These are phyloP conservation scores for Fringilla coelebs DNA, from an alignment of 2,797 vertebrate species.

Conservation along the genomic window DNA sequence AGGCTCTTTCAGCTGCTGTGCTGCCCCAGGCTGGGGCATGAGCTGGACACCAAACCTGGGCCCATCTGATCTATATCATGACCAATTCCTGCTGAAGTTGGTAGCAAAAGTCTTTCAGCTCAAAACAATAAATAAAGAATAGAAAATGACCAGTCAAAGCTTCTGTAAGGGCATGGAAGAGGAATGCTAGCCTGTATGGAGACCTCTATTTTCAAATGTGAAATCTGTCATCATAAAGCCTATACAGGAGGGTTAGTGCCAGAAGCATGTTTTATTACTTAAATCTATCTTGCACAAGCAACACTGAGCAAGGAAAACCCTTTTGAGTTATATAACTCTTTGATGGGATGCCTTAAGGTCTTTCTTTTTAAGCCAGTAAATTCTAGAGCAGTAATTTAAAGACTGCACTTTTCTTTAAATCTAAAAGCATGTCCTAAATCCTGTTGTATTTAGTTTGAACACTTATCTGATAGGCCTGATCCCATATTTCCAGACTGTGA, in stretches of 20 bases:
- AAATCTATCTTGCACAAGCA: slow-evolving; percentile 40
- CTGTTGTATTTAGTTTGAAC: slow-evolving; percentile 28
- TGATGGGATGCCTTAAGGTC: slow-evolving; percentile 8
- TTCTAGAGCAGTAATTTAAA: slow-evolving; percentile 49
- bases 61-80: neutral
- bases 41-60: neutral
- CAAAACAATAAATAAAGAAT: neutral
- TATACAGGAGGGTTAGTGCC: neutral
- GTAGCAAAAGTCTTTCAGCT: neutral
- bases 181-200: neutral
- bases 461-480: neutral
- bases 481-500: neutral
- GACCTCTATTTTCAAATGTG: neutral
- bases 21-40: neutral
- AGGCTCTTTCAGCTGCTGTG: neutral
- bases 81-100: neutral
- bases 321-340: slow-evolving; percentile 42
- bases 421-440: slow-evolving; percentile 46
- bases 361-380: slow-evolving; percentile 60
- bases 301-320: slow-evolving; percentile 42
- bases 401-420: slow-evolving; percentile 34
- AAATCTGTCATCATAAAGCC: neutral
- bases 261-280: slow-evolving; percentile 52
- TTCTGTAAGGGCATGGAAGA: neutral
- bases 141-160: neutral